These are phyloP conservation scores for Parotocinclus haroldoi DNA, from an alignment of 2,797 vertebrate genomes.

Conservation along the genomic window DNA sequence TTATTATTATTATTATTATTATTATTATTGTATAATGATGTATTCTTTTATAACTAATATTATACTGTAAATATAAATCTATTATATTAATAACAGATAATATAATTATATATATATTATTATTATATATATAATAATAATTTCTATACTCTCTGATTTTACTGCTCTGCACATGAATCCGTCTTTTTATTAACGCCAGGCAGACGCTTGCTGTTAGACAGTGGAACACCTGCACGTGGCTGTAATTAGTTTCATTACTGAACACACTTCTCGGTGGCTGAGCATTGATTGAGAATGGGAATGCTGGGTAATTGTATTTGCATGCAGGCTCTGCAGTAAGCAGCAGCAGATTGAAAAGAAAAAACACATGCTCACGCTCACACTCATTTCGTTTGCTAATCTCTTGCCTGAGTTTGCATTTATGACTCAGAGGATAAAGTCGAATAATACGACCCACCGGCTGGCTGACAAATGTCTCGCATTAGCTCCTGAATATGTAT, in stretches of 20 bases:
- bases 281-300: conserved; percentile 47
- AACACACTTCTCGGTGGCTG: conserved; percentile 33
- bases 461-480: conserved; percentile 56
- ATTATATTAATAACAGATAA: too few species aligned
- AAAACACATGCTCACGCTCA: conserved; percentile 10
- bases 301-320: conserved; percentile 46
- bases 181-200: conserved; percentile 35
- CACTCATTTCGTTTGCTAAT: conserved; percentile 44
- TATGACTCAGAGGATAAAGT: conserved; percentile 45
- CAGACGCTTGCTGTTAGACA: conserved; percentile 35
- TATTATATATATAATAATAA: conserved; percentile 6
- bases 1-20: too few species aligned
- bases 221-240: conserved; percentile 43
- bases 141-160: neutral
- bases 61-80: too few species aligned
- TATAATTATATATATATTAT: too few species aligned
- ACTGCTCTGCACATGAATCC: conserved; percentile 45
- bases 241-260: conserved; percentile 53
- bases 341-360: conserved; percentile 37
- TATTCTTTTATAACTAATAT: too few species aligned
- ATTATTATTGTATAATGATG: too few species aligned
- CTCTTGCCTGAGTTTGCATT: conserved; percentile 55
- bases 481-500: conserved; percentile 63
- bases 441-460: conserved; percentile 53
- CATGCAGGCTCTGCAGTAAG: conserved; percentile 2